Evolutionary conservation across 2,113 vertebrate species (phyloP), one percentile per base, ranked within the genome.

Genomic region (Gorsachius goisagi): DNA sequence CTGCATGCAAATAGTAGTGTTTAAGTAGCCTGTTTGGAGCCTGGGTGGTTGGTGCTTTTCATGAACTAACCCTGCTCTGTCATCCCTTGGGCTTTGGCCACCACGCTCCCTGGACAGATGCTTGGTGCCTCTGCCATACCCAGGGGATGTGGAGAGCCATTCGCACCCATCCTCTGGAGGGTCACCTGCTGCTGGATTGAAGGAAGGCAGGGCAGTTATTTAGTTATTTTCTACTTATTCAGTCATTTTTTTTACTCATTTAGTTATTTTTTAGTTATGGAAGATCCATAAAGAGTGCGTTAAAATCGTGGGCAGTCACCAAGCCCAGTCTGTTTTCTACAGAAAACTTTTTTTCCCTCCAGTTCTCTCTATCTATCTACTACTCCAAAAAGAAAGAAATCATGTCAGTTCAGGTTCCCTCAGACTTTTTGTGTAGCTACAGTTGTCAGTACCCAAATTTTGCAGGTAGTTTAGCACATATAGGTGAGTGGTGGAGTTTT

Each of bases 21-120:
- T 90, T 56, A 86, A 39, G 14, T 6, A 33, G 30, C 9, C 18
- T 76, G 20, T 7, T 28, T 68, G 35, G 17, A 76, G 23, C 23
- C 53, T 3, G 2, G 9, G 6, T 37, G 39, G 27, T 32, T 6
- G 27, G 18, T 27, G 16, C 8, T 89, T 84, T 35, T 55, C 22
- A 39, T 75, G 67, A 59, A 18, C 8, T 19, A 63, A 8, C 16
- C 24, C 52, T 27, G 27, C 37, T 69, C 27, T 1, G 0, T 16
- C 32, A 37, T 11, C n/a, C 30, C 15, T 45, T 33, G 16, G 59
- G 10, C 17, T 93, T 30, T 81, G 60, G 19, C 24, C 66, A 49
- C 32, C 0, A 0, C 5, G 4, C 9, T 67, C 47, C 52, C 27
- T 19, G 44, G 3, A 6, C 24, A 30, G 15, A 30, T 2, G 3